Evolutionary conservation across 2,113 vertebrate species (phyloP).

Genomic region (Pomatorhinus ruficollis): DNA sequence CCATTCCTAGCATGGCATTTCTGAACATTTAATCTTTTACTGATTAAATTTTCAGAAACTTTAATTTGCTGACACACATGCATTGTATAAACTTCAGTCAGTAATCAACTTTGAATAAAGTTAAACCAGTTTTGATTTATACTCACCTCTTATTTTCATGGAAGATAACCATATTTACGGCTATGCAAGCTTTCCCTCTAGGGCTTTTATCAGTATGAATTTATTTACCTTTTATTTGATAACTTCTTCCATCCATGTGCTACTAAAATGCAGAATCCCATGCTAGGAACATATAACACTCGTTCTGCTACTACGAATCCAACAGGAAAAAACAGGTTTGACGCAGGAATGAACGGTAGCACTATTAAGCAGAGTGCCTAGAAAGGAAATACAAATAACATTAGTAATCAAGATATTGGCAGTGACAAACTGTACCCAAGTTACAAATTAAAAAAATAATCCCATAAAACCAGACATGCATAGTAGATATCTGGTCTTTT

Average conservation of each 20-base stretch:
- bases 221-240: slow-evolving; percentile 81
- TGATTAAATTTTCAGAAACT: neutral
- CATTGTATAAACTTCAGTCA: neutral
- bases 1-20: neutral
- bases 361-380: slow-evolving; percentile 94
- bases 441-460: neutral
- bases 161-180: neutral
- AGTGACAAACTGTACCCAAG: neutral
- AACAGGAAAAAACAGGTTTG: slow-evolving; percentile 98
- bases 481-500: neutral
- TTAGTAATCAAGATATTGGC: neutral
- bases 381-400: slow-evolving; percentile 30
- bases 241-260: slow-evolving; percentile 92
- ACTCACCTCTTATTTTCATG: neutral
- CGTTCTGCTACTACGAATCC: slow-evolving; percentile 97
- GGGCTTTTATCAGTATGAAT: neutral
- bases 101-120: neutral
- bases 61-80: neutral
- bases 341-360: slow-evolving; percentile 95
- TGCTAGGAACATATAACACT: slow-evolving; percentile 96
- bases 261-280: slow-evolving; percentile 97
- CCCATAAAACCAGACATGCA: neutral
- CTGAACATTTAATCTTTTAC: neutral
- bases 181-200: neutral
- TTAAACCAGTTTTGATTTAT: neutral